Percentiles rank a stretch among this genome's conserved stretches.
phyloP scores from a whole-genome alignment of 2,113 vertebrate species.

The Emydocephalus ijimae region DNA sequence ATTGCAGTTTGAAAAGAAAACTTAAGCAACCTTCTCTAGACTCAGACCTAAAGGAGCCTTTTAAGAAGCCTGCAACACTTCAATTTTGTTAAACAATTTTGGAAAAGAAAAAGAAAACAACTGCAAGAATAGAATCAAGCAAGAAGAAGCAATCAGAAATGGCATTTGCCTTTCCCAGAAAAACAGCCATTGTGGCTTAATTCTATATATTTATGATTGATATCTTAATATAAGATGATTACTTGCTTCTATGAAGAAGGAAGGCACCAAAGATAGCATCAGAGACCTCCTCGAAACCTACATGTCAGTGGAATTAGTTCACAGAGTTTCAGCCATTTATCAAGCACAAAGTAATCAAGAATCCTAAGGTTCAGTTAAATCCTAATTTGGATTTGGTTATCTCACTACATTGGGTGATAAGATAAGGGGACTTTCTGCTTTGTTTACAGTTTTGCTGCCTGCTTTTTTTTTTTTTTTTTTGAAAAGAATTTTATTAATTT shows the following conservation, averaged over 20 bases:
- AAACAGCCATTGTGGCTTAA: neutral
- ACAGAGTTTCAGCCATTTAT: neutral
- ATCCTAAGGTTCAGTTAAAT: neutral
- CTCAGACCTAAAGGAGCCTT: neutral
- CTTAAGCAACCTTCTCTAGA: neutral
- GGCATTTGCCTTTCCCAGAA: neutral
- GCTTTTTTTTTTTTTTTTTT: too few species aligned
- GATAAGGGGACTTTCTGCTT: neutral
- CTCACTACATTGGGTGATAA: neutral
- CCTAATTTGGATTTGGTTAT: neutral
- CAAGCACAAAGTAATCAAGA: neutral
- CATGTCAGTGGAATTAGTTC: neutral
- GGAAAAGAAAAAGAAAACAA: neutral
- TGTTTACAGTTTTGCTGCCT: too few species aligned
- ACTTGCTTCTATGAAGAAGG: neutral
- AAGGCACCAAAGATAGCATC: neutral
- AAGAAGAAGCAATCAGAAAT: neutral
- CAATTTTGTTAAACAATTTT: neutral
- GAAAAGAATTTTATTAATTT: too few species aligned
- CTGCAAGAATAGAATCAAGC: neutral
- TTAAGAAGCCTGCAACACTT: neutral
- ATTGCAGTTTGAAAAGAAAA: neutral
- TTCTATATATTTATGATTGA: neutral
- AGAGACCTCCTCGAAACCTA: neutral
- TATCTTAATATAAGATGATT: neutral